Base-by-base conservation (phyloP, 2,113 vertebrate species). In the Thermophis baileyi region DNA sequence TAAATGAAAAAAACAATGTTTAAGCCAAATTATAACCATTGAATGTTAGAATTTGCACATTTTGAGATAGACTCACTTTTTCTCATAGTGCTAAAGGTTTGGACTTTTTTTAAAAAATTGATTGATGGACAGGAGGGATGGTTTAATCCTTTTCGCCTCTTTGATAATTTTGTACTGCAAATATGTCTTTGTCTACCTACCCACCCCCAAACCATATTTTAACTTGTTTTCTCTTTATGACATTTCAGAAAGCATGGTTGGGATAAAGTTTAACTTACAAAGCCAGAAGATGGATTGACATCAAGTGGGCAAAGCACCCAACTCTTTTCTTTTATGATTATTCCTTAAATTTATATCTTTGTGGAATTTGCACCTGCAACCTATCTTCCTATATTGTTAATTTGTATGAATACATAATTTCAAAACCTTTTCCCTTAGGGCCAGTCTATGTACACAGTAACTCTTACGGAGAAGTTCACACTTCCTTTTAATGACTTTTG, bases 381-480 rank as follows among this genome's bases (percentile, higher is more conserved):
- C n/a, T 51, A 35, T 81, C 54, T 22, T 35, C 11, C 35, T 11
- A 30, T 49, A 81, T 40, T 25, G 2, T 60, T 55, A 87, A 10
- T 74, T 46, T 46, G 53, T 27, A 18, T 74, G 50, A 49, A 49
- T n/a, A 18, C 25, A 74, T 54, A 92, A 74, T 96, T 94, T 89
- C 51, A 81, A 91, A 90, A 95, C 85, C 88, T 87, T 88, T 46
- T 93, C 94, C n/a, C 87, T 92, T 1, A 89, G 95, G 93, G 92
- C 94, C 91, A 40, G 0, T 88, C 89, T 50, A 94, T 90, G 93
- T 87, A 85, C 24, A 3, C 27, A 12, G 35, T 0, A 44, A 94
- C 12, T 8, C 4, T 22, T 87, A 30, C 35, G 60, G 55, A 60
- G 88, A 60, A 27, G 94, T 93, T 94, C 69, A 60, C 91, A 47